These are phyloP conservation scores for Jordanella pulchra DNA, from an alignment of 2,797 vertebrate genomes.

Conservation along the genomic window DNA sequence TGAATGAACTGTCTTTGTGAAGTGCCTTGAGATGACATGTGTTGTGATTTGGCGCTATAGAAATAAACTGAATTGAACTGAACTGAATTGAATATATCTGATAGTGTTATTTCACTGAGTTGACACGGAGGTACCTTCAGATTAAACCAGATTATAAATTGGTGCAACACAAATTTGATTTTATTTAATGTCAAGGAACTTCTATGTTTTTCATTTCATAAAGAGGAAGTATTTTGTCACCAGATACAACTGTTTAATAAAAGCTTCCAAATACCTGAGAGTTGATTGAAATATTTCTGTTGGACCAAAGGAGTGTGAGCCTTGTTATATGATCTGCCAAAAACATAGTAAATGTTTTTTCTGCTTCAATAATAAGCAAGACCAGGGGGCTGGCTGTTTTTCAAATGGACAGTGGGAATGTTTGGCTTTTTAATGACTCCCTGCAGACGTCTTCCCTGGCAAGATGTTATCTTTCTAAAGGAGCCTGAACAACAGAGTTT, in stretches of 20 bases:
- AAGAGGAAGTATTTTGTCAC: neutral
- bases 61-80: too few species aligned
- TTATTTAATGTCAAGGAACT: too few species aligned
- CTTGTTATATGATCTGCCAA: neutral
- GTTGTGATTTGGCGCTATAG: too few species aligned
- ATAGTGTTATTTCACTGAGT: too few species aligned
- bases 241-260: neutral
- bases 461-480: constrained; percentile 16
- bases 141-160: too few species aligned
- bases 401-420: constrained; percentile 18
- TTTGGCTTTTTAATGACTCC: constrained; percentile 17
- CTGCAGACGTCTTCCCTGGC: constrained; percentile 9
- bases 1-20: too few species aligned
- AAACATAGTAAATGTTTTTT: neutral
- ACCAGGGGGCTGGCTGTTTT: neutral
- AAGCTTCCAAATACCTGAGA: neutral
- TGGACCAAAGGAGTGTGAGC: neutral
- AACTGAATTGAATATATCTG: too few species aligned
- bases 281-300: neutral
- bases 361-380: constrained; percentile 1
- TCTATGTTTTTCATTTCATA: neutral
- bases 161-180: too few species aligned
- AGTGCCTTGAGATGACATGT: too few species aligned
- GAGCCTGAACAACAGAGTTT: constrained; percentile 6
- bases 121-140: too few species aligned